phyloP scores from a whole-genome alignment of 1,140 invertebrate genomes.

The Trichonephila inaurata region DNA sequence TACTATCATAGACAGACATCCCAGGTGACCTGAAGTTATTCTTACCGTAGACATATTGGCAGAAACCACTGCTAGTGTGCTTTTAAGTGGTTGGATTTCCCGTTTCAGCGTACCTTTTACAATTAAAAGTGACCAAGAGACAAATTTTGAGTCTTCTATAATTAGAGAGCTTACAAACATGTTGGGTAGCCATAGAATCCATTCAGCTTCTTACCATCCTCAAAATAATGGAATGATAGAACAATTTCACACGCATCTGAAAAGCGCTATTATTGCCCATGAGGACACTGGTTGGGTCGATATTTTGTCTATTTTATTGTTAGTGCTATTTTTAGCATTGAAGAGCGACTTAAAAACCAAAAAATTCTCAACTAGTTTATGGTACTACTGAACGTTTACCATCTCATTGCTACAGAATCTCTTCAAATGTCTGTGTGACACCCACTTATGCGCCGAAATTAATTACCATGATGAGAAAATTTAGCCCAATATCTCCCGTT shows the following conservation, averaged over 20 bases:
- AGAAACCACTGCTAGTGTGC: too few relatives aligned
- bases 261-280: background rate
- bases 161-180: background rate
- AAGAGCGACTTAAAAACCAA: background rate
- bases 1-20: conserved; percentile 79
- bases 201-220: background rate
- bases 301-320: background rate
- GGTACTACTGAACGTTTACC: background rate
- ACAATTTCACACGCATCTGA: background rate
- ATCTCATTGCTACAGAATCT: background rate
- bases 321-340: background rate
- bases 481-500: background rate
- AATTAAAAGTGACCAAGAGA: too few relatives aligned
- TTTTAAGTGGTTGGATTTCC: conserved; percentile 79
- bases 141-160: conserved; percentile 80
- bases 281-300: background rate
- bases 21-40: too few relatives aligned
- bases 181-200: background rate
- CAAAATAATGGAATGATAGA: background rate
- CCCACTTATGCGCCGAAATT: background rate
- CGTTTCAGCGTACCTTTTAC: conserved; percentile 77
- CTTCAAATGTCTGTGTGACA: background rate
- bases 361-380: background rate
- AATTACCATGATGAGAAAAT: background rate
- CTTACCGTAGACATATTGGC: too few relatives aligned